phyloP scores from a whole-genome alignment of 2,797 vertebrate species.

The Thamnophis elegans region DNA sequence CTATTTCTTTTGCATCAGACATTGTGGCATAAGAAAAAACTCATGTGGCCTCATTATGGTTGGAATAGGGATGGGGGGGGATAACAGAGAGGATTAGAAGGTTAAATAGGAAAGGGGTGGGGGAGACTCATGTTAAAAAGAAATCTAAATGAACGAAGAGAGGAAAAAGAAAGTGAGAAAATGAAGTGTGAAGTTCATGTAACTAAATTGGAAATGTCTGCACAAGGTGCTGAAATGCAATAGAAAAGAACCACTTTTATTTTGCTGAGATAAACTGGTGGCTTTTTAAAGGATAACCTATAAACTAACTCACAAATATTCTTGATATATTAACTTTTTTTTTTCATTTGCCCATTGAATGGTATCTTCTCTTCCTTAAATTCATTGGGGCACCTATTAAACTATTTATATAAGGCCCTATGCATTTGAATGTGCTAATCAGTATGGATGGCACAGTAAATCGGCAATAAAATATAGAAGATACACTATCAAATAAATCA shows the following conservation, averaged over 20 bases:
- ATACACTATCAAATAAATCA: slow-evolving; percentile 14
- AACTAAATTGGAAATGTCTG: slow-evolving; percentile 47
- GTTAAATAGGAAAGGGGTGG: slow-evolving; percentile 60
- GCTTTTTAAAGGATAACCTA: slow-evolving; percentile 47
- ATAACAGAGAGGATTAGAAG: slow-evolving; percentile 63
- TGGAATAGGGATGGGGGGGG: slow-evolving; percentile 49
- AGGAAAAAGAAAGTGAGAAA: slow-evolving; percentile 49
- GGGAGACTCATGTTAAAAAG: slow-evolving; percentile 52
- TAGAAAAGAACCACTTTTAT: slow-evolving; percentile 36
- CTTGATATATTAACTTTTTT: slow-evolving; percentile 56
- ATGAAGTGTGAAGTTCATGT: slow-evolving; percentile 49
- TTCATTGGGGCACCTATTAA: neutral
- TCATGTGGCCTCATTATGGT: slow-evolving; percentile 57
- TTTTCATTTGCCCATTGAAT: slow-evolving; percentile 29
- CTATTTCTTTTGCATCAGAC: slow-evolving; percentile 49
- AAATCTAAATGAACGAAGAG: slow-evolving; percentile 41
- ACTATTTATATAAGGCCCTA: rapidly evolving
- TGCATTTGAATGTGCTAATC: neutral
- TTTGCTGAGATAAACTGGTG: slow-evolving; percentile 57
- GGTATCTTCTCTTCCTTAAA: neutral
- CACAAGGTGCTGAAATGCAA: slow-evolving; percentile 37
- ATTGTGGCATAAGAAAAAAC: slow-evolving; percentile 58
- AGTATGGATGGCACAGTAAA: neutral
- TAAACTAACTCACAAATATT: slow-evolving; percentile 43
- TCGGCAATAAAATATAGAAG: neutral